These are phyloP conservation scores for Neoaliturus tenellus DNA, from an alignment of 2,888 invertebrate genomes.

Conservation along the genomic window DNA sequence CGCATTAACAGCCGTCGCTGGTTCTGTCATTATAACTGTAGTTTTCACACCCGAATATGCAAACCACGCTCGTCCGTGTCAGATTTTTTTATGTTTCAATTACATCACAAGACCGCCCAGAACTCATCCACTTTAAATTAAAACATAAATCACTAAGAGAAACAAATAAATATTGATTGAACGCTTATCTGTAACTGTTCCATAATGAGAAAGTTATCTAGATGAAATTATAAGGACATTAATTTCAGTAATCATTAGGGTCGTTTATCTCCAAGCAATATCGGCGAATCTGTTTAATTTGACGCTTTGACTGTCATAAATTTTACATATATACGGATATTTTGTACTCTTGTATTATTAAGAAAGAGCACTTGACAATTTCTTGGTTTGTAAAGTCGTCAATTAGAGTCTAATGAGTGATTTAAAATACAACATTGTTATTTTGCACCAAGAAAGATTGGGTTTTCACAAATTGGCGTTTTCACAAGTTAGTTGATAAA, in stretches of 20 bases:
- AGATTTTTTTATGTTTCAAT: slow-evolving; percentile 16
- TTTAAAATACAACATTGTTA: too few relatives aligned
- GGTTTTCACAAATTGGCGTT: too few relatives aligned
- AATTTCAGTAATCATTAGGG: neutral
- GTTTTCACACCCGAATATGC: slow-evolving; percentile 27
- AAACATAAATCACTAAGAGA: neutral
- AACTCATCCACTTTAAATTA: neutral
- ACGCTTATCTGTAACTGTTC: slow-evolving; percentile 19
- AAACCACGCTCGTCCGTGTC: neutral
- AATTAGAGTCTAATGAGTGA: too few relatives aligned
- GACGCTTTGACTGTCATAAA: too few relatives aligned
- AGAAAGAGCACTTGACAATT: too few relatives aligned
- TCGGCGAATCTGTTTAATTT: too few relatives aligned
- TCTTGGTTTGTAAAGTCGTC: too few relatives aligned
- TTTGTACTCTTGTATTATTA: too few relatives aligned
- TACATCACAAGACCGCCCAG: neutral
- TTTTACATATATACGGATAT: too few relatives aligned
- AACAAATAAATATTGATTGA: slow-evolving; percentile 1
- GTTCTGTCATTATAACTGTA: slow-evolving; percentile 33
- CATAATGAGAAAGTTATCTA: slow-evolving; percentile 4
- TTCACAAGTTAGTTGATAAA: too few relatives aligned
- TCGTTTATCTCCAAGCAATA: neutral
- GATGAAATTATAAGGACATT: neutral
- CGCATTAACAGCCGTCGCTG: neutral
- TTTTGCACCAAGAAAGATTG: too few relatives aligned